Evolutionary conservation across 2,888 invertebrate species (phyloP).

Genomic region (Noctuana brunneofusca): DNA sequence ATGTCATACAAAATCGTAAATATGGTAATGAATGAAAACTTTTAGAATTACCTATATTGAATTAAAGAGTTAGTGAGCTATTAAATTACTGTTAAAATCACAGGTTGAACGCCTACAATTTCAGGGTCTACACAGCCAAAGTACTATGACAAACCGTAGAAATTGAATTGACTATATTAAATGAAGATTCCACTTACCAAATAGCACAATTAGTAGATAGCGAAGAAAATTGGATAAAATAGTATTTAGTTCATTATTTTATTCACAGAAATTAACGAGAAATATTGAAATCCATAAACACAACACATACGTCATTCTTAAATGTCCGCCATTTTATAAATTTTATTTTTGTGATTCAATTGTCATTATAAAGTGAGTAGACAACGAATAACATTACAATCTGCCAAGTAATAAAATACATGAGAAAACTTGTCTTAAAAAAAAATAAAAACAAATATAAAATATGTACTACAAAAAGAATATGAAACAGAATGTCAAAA

Average conservation of each 20-base stretch:
- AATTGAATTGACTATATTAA: not conserved
- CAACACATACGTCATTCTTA: slow-evolving; percentile 78
- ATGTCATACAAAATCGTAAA: slow-evolving; percentile 20
- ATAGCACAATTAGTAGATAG: slow-evolving; percentile 15
- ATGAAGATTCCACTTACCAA: slow-evolving; percentile 18
- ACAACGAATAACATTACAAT: not conserved
- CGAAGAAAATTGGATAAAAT: slow-evolving; percentile 18
- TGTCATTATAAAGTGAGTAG: slow-evolving; percentile 27
- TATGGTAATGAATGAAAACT: not conserved
- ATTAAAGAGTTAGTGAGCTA: not conserved
- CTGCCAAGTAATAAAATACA: slow-evolving; percentile 9
- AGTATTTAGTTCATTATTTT: slow-evolving; percentile 62
- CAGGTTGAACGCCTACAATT: slow-evolving; percentile 59
- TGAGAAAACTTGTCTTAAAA: not conserved
- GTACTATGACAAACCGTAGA: slow-evolving; percentile 5
- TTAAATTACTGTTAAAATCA: not conserved
- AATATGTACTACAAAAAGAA: too few relatives aligned
- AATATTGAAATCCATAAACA: slow-evolving; percentile 64
- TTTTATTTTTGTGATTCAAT: slow-evolving; percentile 45
- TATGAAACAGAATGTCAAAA: too few relatives aligned
- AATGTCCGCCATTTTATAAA: slow-evolving; percentile 76
- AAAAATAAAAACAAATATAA: not conserved
- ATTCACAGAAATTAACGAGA: slow-evolving; percentile 50
- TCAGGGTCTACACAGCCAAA: slow-evolving; percentile 41
- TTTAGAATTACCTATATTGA: not conserved